A percentile compares a stretch with the other conserved stretches of the same genome.
Evolutionary conservation across 2,888 invertebrate genomes (phyloP).

Genomic region (Hypolimnas misippus): DNA sequence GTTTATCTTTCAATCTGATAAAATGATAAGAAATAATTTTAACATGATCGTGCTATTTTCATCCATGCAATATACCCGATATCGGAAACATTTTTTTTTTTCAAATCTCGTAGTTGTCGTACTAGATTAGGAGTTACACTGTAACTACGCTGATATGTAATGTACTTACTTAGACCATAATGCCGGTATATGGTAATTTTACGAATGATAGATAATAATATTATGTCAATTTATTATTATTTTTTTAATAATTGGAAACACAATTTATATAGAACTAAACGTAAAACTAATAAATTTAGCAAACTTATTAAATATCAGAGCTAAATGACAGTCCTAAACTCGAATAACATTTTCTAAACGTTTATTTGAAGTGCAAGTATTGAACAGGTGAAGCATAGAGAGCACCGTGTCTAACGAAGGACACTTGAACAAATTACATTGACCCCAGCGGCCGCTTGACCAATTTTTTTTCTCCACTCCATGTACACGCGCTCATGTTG

Average conservation of each 20-base stretch:
- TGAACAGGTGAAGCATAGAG: not conserved
- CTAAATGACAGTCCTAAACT: too few relatives aligned
- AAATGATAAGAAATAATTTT: not conserved
- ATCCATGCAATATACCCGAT: not conserved
- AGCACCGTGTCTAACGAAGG: slow-evolving; percentile 42
- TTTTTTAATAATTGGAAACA: too few relatives aligned
- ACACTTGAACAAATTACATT: slow-evolving; percentile 66
- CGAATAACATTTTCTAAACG: too few relatives aligned
- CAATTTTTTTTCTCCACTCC: not conserved
- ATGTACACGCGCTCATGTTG: too few relatives aligned
- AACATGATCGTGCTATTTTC: not conserved
- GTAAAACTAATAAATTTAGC: too few relatives aligned
- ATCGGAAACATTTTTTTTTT: not conserved
- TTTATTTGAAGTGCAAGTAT: not conserved
- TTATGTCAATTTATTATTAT: too few relatives aligned
- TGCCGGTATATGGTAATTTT: too few relatives aligned
- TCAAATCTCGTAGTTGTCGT: too few relatives aligned
- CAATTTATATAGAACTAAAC: too few relatives aligned
- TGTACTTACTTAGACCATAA: too few relatives aligned
- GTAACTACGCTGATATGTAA: not conserved
- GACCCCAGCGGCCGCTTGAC: slow-evolving; percentile 47
- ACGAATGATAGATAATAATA: too few relatives aligned
- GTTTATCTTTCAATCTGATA: not conserved
- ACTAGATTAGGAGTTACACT: not conserved
- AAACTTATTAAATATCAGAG: too few relatives aligned